phyloP scores from a whole-genome alignment of 2,888 invertebrate species.

The Conops quadrifasciatus region DNA sequence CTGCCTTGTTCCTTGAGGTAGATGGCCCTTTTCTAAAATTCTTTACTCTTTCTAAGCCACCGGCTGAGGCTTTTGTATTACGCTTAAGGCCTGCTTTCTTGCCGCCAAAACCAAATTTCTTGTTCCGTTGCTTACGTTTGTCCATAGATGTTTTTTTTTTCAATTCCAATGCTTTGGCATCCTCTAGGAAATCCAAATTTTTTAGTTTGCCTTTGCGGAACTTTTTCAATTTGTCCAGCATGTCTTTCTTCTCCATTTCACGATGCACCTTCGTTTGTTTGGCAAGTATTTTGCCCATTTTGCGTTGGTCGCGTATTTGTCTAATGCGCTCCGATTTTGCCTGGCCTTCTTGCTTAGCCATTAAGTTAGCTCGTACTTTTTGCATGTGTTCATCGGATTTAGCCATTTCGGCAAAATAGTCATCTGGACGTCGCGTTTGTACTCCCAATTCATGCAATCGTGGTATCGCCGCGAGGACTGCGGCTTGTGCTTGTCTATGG shows the following conservation, averaged over 20 bases:
- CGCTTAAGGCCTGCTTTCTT: slow-evolving; percentile 89
- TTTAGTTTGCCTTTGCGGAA: slow-evolving; percentile 85
- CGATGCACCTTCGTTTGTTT: slow-evolving; percentile 84
- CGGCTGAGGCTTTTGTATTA: slow-evolving; percentile 81
- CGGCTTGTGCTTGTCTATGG: slow-evolving; percentile 86
- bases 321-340: slow-evolving; percentile 90
- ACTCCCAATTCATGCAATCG: slow-evolving; percentile 79
- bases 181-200: slow-evolving; percentile 83
- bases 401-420: slow-evolving; percentile 99
- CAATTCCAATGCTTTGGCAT: slow-evolving; percentile 66
- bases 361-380: slow-evolving; percentile 83
- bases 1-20: slow-evolving; percentile 41
- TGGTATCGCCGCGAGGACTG: slow-evolving; percentile 83
- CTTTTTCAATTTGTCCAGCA: slow-evolving; percentile 92
- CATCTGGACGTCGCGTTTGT: slow-evolving; percentile 86
- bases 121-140: slow-evolving; percentile 77
- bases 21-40: slow-evolving; percentile 48
- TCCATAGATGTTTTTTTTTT: slow-evolving; percentile 62
- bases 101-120: slow-evolving; percentile 94
- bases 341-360: slow-evolving; percentile 84
- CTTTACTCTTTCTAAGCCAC: slow-evolving; percentile 57
- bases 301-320: slow-evolving; percentile 88
- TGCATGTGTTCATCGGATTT: slow-evolving; percentile 98
- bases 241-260: slow-evolving; percentile 88
- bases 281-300: slow-evolving; percentile 91